Base-by-base conservation (phyloP, 1,140 invertebrate species). In the Scylla paramamosain region DNA sequence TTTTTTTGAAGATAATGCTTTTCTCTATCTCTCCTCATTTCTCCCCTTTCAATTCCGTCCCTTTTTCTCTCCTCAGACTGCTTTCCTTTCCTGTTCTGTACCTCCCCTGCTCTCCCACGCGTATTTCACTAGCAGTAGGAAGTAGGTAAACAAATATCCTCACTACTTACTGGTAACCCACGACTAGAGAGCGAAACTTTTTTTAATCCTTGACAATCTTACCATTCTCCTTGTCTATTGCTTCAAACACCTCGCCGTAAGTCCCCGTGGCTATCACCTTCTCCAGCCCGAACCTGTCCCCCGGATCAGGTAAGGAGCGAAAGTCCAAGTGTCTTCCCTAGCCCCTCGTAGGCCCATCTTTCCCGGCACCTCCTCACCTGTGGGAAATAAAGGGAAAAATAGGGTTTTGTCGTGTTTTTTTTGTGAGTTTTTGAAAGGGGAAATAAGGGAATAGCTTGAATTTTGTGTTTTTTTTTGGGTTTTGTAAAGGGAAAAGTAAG, bases 171-270 rank as follows among this genome's bases (percentile, higher is more conserved):
- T n/a, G n/a, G n/a, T n/a, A n/a, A n/a, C n/a, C n/a, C n/a, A n/a
- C n/a, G n/a, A n/a, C n/a, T n/a, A n/a, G n/a, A n/a, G n/a, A n/a
- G n/a, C n/a, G n/a, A n/a, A n/a, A n/a, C n/a, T n/a, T n/a, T n/a
- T n/a, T n/a, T n/a, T n/a, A n/a, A n/a, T n/a, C n/a, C 39, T 39
- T 14, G 14, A 46, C 32, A 46, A n/a, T n/a, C 94, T 95, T 16
- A 95, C 94, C 91, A 82, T 95, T 95, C 39, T 95, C 91, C 96
- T 97, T 98, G 97, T 99, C 98, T 39, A 97, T 97, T 0, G 98
- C 99, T 92, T 97, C 97, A 97, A 98, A 98, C 16, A 99, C 98
- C 94, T 98, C 97, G 2, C 98, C 98, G 96, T 98, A 98, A 6
- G 98, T 98, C 3, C 98, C 98, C 0, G 97, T 97, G 7, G 98